Base-by-base conservation (phyloP, 2,888 invertebrate genomes). In the Nasonovia ribisnigri region DNA sequence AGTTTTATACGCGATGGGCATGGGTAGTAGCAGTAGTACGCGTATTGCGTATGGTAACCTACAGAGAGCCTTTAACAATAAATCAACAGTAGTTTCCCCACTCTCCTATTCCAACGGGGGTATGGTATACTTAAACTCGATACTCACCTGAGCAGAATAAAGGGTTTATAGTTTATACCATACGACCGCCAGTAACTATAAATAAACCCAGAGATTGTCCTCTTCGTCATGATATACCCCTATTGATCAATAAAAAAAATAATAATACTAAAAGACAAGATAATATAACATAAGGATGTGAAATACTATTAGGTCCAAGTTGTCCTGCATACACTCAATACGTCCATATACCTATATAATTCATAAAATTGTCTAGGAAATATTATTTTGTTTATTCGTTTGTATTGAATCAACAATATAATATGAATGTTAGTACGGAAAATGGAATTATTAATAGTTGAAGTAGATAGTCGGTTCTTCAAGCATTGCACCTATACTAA, bases 131-230 rank as follows among this genome's bases (percentile, higher is more conserved):
- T 29, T 92, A 77, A 77, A 92, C 92, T 87, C 92, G 92, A 92
- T 92, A 92, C 92, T 92, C 92, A 51, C 92, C 92, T 77, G 92
- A 51, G 92, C 92, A 51, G 92, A 92, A 88, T 77, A 92, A 88
- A 88, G 77, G 92, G 77, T 92, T 92, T 92, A 88, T 77, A n/a
- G n/a, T n/a, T n/a, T 51, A 67, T 88, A 92, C 46, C 77, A 77
- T n/a, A 4, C 54, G 54, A 54, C 84, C 91, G 36, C 29, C 87
- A 24, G n/a, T 16, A 42, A 43, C 92, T 42, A 92, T 92, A 92
- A 92, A 92, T 92, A 88, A 92, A 51, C 43, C 92, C 84, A 43
- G n/a, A 77, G 36, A 77, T 77, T 54, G 54, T 57, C 54, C 54
- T 54, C 3, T 43, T 26, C 43, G 46, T 60, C 43, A 42, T 51